Percentiles rank a stretch among this genome's conserved stretches.
Conservation (phyloP, 2,797 vertebrate species). For the Toxotes lorentzi region DNA sequence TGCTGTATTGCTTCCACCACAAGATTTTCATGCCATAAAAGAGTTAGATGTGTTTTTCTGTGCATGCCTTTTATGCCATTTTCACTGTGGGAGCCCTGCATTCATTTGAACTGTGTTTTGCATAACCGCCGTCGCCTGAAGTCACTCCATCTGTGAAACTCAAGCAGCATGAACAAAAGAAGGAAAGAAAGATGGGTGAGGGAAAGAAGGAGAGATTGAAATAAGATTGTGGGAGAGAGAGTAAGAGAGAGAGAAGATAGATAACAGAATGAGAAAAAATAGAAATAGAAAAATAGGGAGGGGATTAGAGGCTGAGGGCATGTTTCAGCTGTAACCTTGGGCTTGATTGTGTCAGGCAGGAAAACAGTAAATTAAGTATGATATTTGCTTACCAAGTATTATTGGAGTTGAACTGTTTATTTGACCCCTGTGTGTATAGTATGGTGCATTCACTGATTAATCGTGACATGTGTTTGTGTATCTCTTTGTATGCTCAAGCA, state of each 20-base stretch:
- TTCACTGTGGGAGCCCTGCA: constrained; percentile 74
- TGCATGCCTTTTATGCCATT: constrained; percentile 66
- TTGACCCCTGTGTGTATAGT: constrained; percentile 33
- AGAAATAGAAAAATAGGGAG: constrained; percentile 32
- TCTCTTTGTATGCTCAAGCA: constrained; percentile 41
- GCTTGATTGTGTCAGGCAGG: constrained; percentile 28
- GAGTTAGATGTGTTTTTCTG: constrained; percentile 53
- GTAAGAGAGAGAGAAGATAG: constrained; percentile 20
- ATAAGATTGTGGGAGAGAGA: constrained; percentile 37
- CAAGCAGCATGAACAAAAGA: constrained; percentile 79
- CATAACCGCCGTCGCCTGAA: constrained; percentile 81
- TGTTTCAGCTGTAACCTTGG: constrained; percentile 51
- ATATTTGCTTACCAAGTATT: constrained; percentile 56
- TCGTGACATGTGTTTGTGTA: constrained; percentile 11
- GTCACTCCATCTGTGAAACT: constrained; percentile 85
- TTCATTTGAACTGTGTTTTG: constrained; percentile 82
- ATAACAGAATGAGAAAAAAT: constrained; percentile 22
- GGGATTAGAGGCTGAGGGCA: constrained; percentile 59
- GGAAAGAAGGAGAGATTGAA: constrained; percentile 28
- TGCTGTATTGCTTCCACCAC: constrained; percentile 40
- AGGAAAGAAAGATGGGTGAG: constrained; percentile 53
- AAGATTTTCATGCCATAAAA: constrained; percentile 40
- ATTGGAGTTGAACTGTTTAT: constrained; percentile 41
- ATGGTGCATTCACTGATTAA: not conserved
- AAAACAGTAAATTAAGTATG: constrained; percentile 46